These are phyloP conservation scores for Oppia nitens DNA, from an alignment of 1,140 invertebrate species.

Conservation along the genomic window DNA sequence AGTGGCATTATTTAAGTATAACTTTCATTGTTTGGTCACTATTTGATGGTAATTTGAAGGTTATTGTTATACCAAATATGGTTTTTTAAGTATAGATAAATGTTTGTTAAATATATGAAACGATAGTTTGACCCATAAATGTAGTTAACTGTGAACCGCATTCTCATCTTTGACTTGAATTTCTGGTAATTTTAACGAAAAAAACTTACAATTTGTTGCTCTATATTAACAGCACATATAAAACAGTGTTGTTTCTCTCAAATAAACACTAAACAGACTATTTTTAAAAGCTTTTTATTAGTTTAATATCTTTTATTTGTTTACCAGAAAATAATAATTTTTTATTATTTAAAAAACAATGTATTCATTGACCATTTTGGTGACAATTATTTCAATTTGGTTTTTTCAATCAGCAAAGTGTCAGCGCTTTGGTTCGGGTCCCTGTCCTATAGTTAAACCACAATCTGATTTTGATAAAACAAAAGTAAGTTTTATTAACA, in stretches of 20 bases:
- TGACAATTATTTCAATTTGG: background rate
- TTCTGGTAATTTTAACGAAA: background rate
- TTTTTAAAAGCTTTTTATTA: background rate
- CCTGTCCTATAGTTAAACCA: conserved; percentile 11
- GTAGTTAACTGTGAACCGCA: background rate
- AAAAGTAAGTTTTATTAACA: conserved; percentile 6
- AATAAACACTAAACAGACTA: background rate
- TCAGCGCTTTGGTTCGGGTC: conserved; percentile 15
- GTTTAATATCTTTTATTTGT: no score
- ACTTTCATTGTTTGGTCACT: no score
- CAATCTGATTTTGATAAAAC: conserved; percentile 13
- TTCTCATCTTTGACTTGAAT: background rate
- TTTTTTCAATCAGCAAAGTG: background rate
- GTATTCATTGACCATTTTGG: background rate
- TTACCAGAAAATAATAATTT: no score
- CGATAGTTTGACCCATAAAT: no score
- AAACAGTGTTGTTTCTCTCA: background rate
- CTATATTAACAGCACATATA: background rate
- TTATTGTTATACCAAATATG: no score
- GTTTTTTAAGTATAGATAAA: no score
- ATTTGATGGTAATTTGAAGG: no score
- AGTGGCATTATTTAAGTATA: no score
- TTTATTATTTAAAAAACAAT: background rate
- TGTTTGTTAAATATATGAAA: no score
- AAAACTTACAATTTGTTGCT: background rate